These are phyloP conservation scores for Mycteria americana DNA, from an alignment of 2,797 vertebrate genomes.

Conservation along the genomic window DNA sequence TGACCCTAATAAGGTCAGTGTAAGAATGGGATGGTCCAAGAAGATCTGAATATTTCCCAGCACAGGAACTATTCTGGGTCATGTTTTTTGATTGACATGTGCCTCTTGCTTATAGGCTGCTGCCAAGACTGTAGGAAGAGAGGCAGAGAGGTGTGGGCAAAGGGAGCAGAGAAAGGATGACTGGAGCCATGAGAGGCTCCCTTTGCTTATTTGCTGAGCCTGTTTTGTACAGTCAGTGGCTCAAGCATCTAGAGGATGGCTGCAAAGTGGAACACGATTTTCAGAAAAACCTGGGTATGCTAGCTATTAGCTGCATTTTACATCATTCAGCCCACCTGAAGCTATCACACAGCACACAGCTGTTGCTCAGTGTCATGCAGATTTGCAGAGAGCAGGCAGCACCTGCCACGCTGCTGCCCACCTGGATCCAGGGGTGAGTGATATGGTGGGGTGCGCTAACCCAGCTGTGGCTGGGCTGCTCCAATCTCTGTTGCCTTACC, in stretches of 20 bases:
- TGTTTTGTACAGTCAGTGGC: neutral
- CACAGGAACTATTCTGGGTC: neutral
- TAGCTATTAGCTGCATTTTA: neutral
- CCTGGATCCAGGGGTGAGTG: neutral
- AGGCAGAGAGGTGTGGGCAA: neutral
- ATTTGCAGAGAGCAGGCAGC: neutral
- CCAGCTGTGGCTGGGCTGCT: neutral
- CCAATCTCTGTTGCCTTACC: neutral
- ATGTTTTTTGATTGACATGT: neutral
- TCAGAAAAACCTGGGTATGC: neutral
- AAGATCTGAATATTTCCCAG: neutral
- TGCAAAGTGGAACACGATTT: neutral
- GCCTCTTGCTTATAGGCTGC: neutral
- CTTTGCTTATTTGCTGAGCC: neutral
- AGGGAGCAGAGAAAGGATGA: neutral
- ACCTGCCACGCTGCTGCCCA: neutral
- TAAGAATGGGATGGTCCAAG: neutral
- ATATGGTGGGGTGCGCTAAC: neutral
- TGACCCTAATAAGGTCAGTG: neutral
- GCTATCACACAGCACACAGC: neutral
- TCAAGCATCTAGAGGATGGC: neutral
- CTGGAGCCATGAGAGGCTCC: fast-evolving
- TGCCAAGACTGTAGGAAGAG: neutral
- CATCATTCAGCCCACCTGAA: neutral
- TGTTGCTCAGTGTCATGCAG: neutral